Conservation (phyloP, 2,113 vertebrate genomes). For the Lepisosteus oculatus region DNA sequence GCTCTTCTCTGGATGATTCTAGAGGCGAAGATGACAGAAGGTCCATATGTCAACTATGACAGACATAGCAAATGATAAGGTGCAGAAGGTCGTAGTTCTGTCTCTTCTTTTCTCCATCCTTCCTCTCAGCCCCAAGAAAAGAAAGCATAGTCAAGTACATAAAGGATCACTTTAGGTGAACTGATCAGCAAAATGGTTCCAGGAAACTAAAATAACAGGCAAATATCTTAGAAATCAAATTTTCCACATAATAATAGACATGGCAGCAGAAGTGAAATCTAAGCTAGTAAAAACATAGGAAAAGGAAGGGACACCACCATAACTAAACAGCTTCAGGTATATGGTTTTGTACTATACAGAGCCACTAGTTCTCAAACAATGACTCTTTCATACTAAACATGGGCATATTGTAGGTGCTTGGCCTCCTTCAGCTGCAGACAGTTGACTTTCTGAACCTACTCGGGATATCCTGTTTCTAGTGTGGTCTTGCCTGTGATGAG, state of each 20-base stretch:
- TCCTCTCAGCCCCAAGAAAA: no score
- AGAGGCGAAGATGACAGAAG: no score
- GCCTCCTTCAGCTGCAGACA: slow-evolving; percentile 19
- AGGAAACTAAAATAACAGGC: background rate
- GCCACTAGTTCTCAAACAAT: slow-evolving; percentile 16
- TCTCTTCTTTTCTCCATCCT: no score
- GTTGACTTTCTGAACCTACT: slow-evolving; percentile 14
- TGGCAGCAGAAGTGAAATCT: background rate
- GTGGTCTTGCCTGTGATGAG: background rate
- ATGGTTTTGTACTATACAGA: background rate
- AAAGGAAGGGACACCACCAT: background rate
- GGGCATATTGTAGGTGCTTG: background rate
- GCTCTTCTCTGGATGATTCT: no score
- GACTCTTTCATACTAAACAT: slow-evolving; percentile 22
- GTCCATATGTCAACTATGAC: no score
- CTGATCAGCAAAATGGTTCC: background rate
- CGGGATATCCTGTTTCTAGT: slow-evolving; percentile 3
- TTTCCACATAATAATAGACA: background rate
- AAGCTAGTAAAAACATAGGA: background rate
- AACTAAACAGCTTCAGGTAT: slow-evolving; percentile 12
- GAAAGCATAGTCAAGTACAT: no score
- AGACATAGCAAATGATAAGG: no score
- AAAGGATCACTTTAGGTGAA: background rate
- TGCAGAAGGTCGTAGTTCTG: no score
- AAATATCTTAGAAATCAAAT: background rate